These are phyloP conservation scores for Pangasius macronema DNA, from an alignment of 2,797 vertebrate species.

Conservation along the genomic window DNA sequence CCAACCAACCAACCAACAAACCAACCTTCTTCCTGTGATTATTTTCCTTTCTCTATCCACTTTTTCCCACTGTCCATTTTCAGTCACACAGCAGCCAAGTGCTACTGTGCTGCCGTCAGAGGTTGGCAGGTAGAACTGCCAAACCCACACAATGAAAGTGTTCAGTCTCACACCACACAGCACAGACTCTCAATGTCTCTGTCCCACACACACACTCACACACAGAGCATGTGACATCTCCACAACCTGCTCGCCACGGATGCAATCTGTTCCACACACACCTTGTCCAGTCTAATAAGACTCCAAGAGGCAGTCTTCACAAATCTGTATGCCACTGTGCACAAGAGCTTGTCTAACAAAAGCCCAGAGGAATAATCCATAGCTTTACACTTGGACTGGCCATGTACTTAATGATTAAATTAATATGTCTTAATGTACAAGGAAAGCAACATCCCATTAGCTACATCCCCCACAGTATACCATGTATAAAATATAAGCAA, in stretches of 20 bases:
- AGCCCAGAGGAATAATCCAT: conserved; percentile 50
- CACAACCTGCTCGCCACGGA: conserved; percentile 52
- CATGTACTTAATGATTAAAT: not conserved
- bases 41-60: conserved; percentile 19
- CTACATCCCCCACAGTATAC: not conserved
- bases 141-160: conserved; percentile 45
- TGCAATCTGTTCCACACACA: conserved; percentile 55
- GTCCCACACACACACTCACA: conserved; percentile 41
- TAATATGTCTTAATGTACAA: not conserved
- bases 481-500: not conserved
- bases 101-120: conserved; percentile 44
- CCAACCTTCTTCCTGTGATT: conserved; percentile 32
- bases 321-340: conserved; percentile 36
- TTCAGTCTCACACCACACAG: conserved; percentile 43
- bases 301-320: conserved; percentile 37
- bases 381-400: not conserved
- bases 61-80: conserved; percentile 38
- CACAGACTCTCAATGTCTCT: conserved; percentile 40
- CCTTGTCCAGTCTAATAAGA: conserved; percentile 57
- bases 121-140: conserved; percentile 48
- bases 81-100: conserved; percentile 30
- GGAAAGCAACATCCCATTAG: not conserved
- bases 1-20: not conserved
- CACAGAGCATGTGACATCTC: conserved; percentile 50
- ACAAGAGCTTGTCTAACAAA: conserved; percentile 32